Evolutionary conservation across 2,113 vertebrate genomes (phyloP).

Genomic region (Lipotes vexillifer): DNA sequence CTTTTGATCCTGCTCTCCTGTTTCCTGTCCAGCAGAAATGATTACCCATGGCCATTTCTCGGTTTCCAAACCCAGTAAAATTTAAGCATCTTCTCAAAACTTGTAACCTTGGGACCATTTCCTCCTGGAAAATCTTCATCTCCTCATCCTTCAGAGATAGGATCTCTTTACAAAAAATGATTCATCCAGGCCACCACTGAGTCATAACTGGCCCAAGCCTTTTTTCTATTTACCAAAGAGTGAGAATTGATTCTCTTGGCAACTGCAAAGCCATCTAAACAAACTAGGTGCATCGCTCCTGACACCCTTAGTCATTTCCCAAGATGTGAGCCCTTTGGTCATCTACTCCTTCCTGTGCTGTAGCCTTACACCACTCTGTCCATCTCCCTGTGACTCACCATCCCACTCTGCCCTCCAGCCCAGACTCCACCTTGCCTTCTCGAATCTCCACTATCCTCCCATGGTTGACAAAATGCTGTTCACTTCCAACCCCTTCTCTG

Average conservation of each 20-base stretch:
- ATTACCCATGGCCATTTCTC: background rate
- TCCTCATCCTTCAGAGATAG: background rate
- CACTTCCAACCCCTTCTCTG: background rate
- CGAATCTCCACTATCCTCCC: background rate
- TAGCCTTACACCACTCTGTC: background rate
- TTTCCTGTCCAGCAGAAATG: background rate
- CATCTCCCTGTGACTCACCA: background rate
- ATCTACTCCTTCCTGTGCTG: background rate
- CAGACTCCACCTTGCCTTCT: background rate
- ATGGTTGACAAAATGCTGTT: background rate
- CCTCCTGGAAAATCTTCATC: background rate
- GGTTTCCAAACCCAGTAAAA: background rate
- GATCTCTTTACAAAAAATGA: background rate
- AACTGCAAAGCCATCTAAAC: background rate
- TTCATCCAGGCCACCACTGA: background rate
- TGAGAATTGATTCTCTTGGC: background rate
- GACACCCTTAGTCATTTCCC: background rate
- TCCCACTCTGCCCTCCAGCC: background rate
- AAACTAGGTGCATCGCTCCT: background rate
- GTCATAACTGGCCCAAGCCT: background rate
- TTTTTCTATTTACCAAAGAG: background rate
- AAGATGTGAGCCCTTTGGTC: background rate
- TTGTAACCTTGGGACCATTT: background rate
- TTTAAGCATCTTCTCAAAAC: background rate
- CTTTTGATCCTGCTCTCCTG: background rate